Evolutionary conservation across 2,113 vertebrate species (phyloP).

Genomic region (Rhabdornis inornatus): DNA sequence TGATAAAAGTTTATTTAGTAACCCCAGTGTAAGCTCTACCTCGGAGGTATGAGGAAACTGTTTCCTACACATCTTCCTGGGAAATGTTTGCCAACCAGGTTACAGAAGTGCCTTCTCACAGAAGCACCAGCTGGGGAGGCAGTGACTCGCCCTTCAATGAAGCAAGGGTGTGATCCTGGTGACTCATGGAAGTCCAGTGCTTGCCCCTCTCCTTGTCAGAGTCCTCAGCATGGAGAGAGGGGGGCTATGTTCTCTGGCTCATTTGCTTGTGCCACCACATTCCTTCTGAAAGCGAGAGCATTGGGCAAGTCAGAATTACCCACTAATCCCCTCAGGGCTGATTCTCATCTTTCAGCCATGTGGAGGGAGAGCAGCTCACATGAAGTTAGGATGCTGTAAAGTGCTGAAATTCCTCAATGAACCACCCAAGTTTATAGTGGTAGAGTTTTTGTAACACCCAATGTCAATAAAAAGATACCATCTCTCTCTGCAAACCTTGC

Average conservation of each 20-base stretch:
- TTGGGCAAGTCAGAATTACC: slow-evolving; percentile 17
- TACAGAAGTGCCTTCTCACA: neutral
- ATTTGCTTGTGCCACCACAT: neutral
- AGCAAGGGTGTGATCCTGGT: neutral
- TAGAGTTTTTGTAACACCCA: neutral
- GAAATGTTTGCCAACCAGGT: fast-evolving
- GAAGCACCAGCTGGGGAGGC: neutral
- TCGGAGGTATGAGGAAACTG: neutral
- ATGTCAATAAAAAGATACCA: slow-evolving; percentile 44
- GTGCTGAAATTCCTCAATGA: slow-evolving; percentile 46
- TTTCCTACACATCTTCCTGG: neutral
- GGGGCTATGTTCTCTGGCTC: neutral
- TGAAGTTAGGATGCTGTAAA: neutral
- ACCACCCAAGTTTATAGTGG: slow-evolving; percentile 33
- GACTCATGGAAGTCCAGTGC: neutral
- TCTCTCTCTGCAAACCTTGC: slow-evolving; percentile 22
- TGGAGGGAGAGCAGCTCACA: neutral
- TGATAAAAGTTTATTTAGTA: neutral
- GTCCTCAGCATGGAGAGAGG: neutral
- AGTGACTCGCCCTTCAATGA: fast-evolving
- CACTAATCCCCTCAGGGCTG: neutral
- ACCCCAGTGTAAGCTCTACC: neutral
- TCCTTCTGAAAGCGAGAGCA: neutral
- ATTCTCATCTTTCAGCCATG: slow-evolving; percentile 1
- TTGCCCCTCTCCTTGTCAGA: neutral